Conservation (phyloP, 35 echinoderm and acorn worm species). For the Lytechinus variegatus region DNA sequence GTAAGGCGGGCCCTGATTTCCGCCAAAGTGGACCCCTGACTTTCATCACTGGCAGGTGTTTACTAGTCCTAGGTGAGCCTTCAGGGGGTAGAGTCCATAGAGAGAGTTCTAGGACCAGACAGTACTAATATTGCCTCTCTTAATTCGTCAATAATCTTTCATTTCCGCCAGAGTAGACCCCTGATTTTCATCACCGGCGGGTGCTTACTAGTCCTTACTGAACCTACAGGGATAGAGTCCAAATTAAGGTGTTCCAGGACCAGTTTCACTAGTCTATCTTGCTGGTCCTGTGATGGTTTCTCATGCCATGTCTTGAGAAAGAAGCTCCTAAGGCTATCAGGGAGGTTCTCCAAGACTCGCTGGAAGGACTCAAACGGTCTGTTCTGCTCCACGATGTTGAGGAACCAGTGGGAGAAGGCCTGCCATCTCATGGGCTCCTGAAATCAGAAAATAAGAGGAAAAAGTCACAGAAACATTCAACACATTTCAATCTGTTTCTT, state of each 20-base stretch:
- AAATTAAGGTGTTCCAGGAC: constrained; percentile 69
- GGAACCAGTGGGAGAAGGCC: constrained; percentile 75
- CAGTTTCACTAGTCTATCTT: constrained; percentile 50
- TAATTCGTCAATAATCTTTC: background rate
- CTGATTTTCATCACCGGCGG: constrained; percentile 68
- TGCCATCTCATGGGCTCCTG: constrained; percentile 64
- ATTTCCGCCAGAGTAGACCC: constrained; percentile 73
- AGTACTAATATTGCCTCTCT: no score
- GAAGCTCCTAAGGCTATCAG: constrained; percentile 60
- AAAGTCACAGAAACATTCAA: background rate
- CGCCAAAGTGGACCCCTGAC: background rate
- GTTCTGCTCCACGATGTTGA: constrained; percentile 83
- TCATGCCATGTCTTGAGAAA: constrained; percentile 75
- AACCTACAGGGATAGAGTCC: constrained; percentile 44
- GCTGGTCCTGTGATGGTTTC: constrained; percentile 58
- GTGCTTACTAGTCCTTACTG: constrained; percentile 55
- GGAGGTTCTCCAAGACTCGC: constrained; percentile 62
- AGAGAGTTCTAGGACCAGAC: no score
- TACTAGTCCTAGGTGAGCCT: background rate
- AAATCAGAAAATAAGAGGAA: background rate
- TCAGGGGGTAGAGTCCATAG: background rate
- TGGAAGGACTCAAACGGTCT: constrained; percentile 58
- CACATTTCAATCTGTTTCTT: no score
- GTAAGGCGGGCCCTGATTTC: no score
- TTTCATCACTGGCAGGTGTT: background rate